Base-by-base conservation (phyloP, 2,113 vertebrate species). In the Passer montanus region DNA sequence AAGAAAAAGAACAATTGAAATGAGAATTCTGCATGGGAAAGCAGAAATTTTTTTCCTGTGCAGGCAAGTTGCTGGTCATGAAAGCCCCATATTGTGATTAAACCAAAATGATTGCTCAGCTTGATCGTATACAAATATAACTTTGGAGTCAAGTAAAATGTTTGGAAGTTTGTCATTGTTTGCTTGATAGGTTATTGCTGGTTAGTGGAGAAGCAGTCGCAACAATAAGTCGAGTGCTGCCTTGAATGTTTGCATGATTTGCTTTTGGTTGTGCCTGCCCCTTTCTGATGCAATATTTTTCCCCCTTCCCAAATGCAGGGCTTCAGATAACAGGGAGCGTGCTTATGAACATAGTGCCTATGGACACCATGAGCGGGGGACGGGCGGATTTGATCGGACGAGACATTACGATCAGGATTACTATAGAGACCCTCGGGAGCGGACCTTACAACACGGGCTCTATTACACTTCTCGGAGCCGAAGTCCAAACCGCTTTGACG, bases 371-470 rank as follows among this genome's bases (percentile, higher is more conserved):
- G 99, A 99, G 97, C 99, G 99, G 95, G 98, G 99, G 95, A 98
- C 98, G 94, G 98, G 98, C 98, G 98, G 98, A 95, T 99, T 99
- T 97, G 99, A 99, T 97, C 99, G 99, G 76, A 99, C 99, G 46
- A 98, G 99, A 94, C 99, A 99, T 98, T 99, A 99, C 78, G 99
- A 99, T 96, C 98, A 99, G 94, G 99, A 99, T 98, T 99, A 99
- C 98, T 99, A 99, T 97, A 98, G 99, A 92, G 99, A 99, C 64
- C 98, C 98, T 89, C 98, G 99, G 60, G 99, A 99, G 89, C 98
- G 99, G 97, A 99, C 99, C 96, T 99, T 99, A 98, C 98, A 98
- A 85, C 98, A 98, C 4, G 98, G 98, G 67, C 98, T 98, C 96
- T 99, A 99, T 98, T 99, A 99, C 87, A 98, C 98, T 96, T 99